Evolutionary conservation across 64 coral and sea anemone genomes (phyloP).

Genomic region (Trachythela sp.): DNA sequence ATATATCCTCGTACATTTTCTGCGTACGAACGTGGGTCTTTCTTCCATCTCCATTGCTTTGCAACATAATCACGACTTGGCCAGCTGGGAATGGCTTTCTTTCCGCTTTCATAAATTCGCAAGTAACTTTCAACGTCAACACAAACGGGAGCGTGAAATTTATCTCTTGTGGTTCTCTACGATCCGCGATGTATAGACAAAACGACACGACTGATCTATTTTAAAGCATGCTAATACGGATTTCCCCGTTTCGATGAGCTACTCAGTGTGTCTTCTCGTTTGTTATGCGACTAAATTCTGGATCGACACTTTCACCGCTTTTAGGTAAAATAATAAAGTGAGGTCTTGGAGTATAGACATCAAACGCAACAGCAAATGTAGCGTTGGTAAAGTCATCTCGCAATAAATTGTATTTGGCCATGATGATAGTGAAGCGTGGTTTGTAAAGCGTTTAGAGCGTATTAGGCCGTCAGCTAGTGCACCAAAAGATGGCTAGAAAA

Average conservation of each 20-base stretch:
- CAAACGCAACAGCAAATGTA: conserved; percentile 60
- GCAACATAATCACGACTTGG: conserved; percentile 49
- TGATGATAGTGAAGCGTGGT: neutral
- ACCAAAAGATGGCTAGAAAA: too few species aligned
- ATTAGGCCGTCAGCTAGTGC: too few species aligned
- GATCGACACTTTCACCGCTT: neutral
- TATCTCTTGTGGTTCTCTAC: conserved; percentile 48
- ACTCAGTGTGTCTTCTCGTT: neutral
- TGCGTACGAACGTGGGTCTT: conserved; percentile 17
- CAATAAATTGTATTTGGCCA: conserved; percentile 43
- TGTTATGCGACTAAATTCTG: conserved; percentile 30
- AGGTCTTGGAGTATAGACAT: conserved; percentile 61
- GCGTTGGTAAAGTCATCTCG: conserved; percentile 26
- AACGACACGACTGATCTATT: conserved; percentile 28
- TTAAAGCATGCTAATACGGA: conserved; percentile 43
- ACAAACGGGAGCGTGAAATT: conserved; percentile 65
- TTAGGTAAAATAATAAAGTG: conserved; percentile 61
- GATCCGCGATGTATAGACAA: conserved; percentile 70
- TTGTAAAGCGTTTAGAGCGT: neutral
- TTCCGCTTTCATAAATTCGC: neutral
- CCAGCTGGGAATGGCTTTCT: conserved; percentile 50
- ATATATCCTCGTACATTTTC: conserved; percentile 54
- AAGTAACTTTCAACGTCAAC: conserved; percentile 65
- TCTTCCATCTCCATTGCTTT: conserved; percentile 58
- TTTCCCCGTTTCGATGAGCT: conserved; percentile 45